These are phyloP conservation scores for Chrysolina americana DNA, from an alignment of 2,888 invertebrate genomes.

Conservation along the genomic window DNA sequence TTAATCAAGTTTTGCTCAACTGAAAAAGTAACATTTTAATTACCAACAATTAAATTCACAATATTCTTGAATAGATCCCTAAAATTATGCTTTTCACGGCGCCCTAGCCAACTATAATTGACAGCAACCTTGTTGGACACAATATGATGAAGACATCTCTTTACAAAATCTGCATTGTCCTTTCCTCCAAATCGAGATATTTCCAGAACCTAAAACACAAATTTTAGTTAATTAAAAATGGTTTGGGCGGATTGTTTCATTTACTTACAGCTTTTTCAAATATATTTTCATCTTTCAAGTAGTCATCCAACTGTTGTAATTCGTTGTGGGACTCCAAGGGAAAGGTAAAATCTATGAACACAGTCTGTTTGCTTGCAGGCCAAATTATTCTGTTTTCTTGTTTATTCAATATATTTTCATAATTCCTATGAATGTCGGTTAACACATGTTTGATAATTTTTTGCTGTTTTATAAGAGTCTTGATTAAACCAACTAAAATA, in stretches of 20 bases:
- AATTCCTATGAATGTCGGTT: constrained; percentile 14
- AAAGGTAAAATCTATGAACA: constrained; percentile 20
- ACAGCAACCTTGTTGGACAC: constrained; percentile 20
- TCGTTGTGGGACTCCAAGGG: constrained; percentile 9
- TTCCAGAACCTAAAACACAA: constrained; percentile 19
- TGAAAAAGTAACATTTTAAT: constrained; percentile 13
- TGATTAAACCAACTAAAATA: constrained; percentile 15
- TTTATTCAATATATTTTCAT: constrained; percentile 23
- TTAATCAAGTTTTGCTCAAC: neutral
- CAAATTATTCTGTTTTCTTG: constrained; percentile 22
- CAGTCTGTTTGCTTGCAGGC: constrained; percentile 15
- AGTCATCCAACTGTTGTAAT: constrained; percentile 19
- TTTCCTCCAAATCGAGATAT: constrained; percentile 23
- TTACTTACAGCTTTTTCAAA: constrained; percentile 19
- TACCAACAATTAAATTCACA: constrained; percentile 20
- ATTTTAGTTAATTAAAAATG: constrained; percentile 11
- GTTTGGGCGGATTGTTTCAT: constrained; percentile 1
- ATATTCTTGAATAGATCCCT: constrained; percentile 20
- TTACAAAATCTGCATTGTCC: constrained; percentile 18
- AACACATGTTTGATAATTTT: constrained; percentile 22
- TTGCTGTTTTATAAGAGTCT: constrained; percentile 20
- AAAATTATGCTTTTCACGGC: constrained; percentile 13
- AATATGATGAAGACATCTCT: constrained; percentile 23
- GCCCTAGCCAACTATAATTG: constrained; percentile 25
- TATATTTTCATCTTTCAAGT: constrained; percentile 12